Conservation (phyloP, 1,140 invertebrate genomes). For the Notospermus geniculatus region DNA sequence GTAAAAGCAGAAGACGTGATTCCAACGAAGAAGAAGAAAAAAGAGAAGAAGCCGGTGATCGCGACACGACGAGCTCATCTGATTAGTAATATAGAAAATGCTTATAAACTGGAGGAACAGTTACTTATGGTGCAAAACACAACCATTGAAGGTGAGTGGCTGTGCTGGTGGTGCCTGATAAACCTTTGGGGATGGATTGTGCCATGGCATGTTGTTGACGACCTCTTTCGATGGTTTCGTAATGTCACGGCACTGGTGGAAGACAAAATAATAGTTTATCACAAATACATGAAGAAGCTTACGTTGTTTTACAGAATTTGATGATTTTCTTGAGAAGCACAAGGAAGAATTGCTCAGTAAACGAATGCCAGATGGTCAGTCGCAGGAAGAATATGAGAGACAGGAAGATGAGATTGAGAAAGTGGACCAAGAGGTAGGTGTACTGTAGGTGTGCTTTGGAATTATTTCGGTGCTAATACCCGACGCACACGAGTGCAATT, state of each 20-base stretch:
- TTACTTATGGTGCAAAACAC: conserved; percentile 46
- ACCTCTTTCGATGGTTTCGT: too few relatives aligned
- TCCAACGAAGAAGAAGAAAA: conserved; percentile 5
- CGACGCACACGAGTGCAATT: too few relatives aligned
- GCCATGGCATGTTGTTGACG: too few relatives aligned
- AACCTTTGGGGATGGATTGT: too few relatives aligned
- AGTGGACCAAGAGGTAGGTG: conserved; percentile 46
- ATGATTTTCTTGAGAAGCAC: conserved; percentile 47
- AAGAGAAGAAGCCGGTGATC: neutral
- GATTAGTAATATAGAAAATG: conserved; percentile 39
- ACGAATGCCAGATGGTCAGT: conserved; percentile 30
- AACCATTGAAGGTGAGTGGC: conserved; percentile 44
- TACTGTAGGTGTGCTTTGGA: too few relatives aligned
- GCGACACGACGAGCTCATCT: conserved; percentile 30
- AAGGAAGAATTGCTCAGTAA: conserved; percentile 38
- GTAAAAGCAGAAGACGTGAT: neutral
- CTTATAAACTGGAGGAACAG: conserved; percentile 47
- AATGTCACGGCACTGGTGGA: too few relatives aligned
- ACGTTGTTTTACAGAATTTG: conserved; percentile 43
- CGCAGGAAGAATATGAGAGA: conserved; percentile 36
- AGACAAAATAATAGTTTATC: too few relatives aligned
- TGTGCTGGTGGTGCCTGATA: neutral
- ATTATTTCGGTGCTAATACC: neutral
- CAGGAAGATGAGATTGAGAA: conserved; percentile 47
- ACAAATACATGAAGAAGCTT: neutral